Evolutionary conservation across 53 echinoderm and acorn worm species (phyloP).

Genomic region (Temnopleurus reevesii): DNA sequence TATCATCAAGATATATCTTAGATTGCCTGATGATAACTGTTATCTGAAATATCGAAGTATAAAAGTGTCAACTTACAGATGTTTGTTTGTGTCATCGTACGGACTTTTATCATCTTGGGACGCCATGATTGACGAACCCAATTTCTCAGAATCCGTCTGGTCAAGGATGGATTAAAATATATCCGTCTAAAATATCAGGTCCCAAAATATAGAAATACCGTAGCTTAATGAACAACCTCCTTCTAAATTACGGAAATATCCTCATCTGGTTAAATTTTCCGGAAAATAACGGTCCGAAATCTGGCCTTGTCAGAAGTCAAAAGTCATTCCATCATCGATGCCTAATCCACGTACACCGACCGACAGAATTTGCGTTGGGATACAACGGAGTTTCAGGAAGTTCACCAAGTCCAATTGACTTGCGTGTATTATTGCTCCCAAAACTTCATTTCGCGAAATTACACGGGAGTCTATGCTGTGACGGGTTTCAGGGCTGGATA

Average conservation of each 20-base stretch:
- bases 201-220: neutral
- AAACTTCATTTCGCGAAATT: neutral
- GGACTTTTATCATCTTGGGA: conserved; percentile 44
- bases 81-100: conserved; percentile 43
- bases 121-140: conserved; percentile 52
- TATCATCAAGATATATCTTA: neutral
- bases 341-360: neutral
- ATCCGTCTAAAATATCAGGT: neutral
- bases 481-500: conserved; percentile 47
- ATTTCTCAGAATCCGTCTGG: neutral
- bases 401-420: conserved; percentile 1
- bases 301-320: neutral
- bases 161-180: neutral
- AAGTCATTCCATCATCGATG: neutral
- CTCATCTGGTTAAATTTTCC: neutral
- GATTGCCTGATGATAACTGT: neutral
- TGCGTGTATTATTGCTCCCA: conserved; percentile 2
- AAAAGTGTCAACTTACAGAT: conserved; percentile 32
- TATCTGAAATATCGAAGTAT: neutral
- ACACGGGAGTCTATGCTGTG: conserved; percentile 1
- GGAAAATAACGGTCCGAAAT: neutral
- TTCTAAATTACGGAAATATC: no score
- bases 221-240: neutral
- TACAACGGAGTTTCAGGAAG: conserved; percentile 2
- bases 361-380: neutral